These are phyloP conservation scores for Arothron firmamentum DNA, from an alignment of 2,113 vertebrate species.

Conservation along the genomic window DNA sequence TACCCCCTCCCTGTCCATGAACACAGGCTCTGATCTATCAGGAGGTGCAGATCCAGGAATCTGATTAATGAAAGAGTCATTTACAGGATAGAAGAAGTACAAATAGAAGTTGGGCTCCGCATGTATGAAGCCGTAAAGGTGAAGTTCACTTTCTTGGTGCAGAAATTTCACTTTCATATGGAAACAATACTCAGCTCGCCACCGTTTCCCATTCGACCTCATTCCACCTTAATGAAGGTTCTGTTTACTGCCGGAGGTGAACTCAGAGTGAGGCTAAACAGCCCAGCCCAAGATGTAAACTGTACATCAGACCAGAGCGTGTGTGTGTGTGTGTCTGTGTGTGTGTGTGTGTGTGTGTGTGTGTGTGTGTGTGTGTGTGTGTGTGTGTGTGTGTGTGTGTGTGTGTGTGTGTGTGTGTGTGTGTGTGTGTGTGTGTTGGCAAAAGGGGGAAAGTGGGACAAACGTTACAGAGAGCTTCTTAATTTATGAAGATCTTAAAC, in stretches of 20 bases:
- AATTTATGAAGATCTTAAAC: neutral
- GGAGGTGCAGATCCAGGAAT: no score
- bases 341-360: no score
- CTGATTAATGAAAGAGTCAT: neutral
- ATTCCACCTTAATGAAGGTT: conserved; percentile 40
- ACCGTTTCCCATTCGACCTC: conserved; percentile 30
- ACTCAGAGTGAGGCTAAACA: conserved; percentile 34
- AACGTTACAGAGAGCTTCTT: neutral
- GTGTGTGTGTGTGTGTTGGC: neutral
- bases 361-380: no score
- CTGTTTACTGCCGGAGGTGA: conserved; percentile 46
- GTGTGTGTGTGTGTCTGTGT: neutral
- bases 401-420: neutral
- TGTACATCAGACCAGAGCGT: neutral
- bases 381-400: neutral
- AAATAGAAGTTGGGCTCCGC: conserved; percentile 16
- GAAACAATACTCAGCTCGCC: conserved; percentile 52
- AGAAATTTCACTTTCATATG: conserved; percentile 55
- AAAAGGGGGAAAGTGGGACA: neutral
- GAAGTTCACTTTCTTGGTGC: conserved; percentile 22
- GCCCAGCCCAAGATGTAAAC: conserved; percentile 3
- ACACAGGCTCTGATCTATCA: no score
- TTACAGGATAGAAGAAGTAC: neutral
- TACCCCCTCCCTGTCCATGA: no score
- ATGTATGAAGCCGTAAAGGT: conserved; percentile 32